phyloP scores from a whole-genome alignment of 2,797 vertebrate genomes.

The Peromyscus aztecus region DNA sequence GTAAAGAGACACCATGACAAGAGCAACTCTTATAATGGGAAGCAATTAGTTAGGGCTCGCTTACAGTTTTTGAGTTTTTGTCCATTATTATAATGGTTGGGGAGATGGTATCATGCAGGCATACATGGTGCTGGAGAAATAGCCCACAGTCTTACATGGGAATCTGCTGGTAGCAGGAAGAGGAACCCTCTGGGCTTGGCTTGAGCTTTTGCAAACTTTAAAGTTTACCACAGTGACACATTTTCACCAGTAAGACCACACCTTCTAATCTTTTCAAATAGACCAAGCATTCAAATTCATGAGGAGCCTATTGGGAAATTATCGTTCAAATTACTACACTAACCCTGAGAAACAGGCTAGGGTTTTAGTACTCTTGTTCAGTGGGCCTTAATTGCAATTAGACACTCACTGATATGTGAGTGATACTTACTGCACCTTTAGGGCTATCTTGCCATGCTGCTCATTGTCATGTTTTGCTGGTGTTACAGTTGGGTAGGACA shows the following conservation, averaged over 20 bases:
- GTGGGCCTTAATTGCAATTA: too few relatives aligned
- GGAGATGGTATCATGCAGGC: not conserved
- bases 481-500: not conserved
- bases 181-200: not conserved
- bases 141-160: not conserved
- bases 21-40: not conserved
- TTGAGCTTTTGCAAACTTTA: not conserved
- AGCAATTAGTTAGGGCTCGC: too few relatives aligned
- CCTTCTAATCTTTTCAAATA: not conserved
- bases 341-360: too few relatives aligned
- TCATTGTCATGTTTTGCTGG: not conserved
- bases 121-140: not conserved
- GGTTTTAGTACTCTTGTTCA: too few relatives aligned
- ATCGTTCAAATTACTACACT: not conserved
- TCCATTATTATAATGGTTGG: not conserved
- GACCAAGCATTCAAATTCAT: not conserved
- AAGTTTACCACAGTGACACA: too few relatives aligned
- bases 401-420: not conserved
- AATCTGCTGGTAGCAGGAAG: not conserved
- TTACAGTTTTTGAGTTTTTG: not conserved
- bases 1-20: not conserved
- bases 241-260: not conserved
- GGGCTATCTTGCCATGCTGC: not conserved
- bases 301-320: not conserved
- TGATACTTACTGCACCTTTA: not conserved